phyloP scores from a whole-genome alignment of 2,888 invertebrate genomes.

The Dryomyza anilis region DNA sequence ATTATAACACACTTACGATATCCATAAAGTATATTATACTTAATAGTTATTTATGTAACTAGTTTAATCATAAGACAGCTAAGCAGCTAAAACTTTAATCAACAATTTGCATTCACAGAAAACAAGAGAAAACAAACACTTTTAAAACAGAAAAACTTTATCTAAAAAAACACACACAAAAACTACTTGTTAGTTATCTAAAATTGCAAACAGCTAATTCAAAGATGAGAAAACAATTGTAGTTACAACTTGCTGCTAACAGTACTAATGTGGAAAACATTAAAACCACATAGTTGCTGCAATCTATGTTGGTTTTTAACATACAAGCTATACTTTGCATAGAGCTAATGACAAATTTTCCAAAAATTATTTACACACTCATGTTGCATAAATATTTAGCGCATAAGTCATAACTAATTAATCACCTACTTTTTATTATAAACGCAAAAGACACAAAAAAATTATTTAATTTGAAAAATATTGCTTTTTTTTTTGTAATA shows the following conservation, averaged over 20 bases:
- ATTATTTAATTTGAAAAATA: background rate
- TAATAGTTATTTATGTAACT: constrained; percentile 54
- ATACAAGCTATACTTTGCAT: constrained; percentile 92
- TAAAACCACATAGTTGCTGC: constrained; percentile 42
- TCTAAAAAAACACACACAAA: background rate
- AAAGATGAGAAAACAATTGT: too few species aligned
- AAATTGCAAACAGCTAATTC: too few species aligned
- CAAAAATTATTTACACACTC: constrained; percentile 57
- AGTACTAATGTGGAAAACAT: too few species aligned
- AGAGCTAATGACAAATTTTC: constrained; percentile 86
- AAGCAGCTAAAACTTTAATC: background rate
- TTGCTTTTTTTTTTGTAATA: constrained; percentile 10
- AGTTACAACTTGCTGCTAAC: too few species aligned
- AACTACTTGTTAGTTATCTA: too few species aligned
- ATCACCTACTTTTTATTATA: too few species aligned
- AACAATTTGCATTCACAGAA: constrained; percentile 16
- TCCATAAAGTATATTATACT: constrained; percentile 46
- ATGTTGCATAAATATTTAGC: background rate
- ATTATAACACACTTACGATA: constrained; percentile 18
- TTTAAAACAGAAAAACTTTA: constrained; percentile 25
- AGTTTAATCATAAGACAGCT: constrained; percentile 41
- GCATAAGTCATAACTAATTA: too few species aligned
- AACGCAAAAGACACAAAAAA: background rate
- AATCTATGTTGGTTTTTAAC: constrained; percentile 44
- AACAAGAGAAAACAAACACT: constrained; percentile 33